Percentiles rank a stretch among this genome's conserved stretches.
Conservation (phyloP, 2,113 vertebrate species). For the Tichodroma muraria region DNA sequence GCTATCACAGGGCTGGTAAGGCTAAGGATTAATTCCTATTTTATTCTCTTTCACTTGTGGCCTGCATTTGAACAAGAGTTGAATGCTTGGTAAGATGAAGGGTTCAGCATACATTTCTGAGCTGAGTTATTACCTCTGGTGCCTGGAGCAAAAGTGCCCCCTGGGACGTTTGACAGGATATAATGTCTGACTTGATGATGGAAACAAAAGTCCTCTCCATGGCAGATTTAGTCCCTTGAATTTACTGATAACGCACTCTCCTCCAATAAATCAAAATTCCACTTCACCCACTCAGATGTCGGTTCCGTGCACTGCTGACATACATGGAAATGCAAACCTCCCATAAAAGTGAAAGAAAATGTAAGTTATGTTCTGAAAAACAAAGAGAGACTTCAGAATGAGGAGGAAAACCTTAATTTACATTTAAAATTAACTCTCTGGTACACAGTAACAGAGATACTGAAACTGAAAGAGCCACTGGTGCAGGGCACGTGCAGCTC, state of each 20-base stretch:
- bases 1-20: neutral
- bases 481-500: neutral
- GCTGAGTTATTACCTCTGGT: constrained; percentile 26
- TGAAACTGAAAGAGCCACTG: neutral
- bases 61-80: neutral
- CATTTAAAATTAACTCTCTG: neutral
- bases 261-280: constrained; percentile 23
- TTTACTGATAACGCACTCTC: constrained; percentile 26
- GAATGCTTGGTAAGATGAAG: neutral
- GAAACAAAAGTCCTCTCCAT: constrained; percentile 34
- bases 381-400: neutral
- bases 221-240: constrained; percentile 51
- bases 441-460: neutral
- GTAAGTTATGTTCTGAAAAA: neutral
- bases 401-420: neutral
- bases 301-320: neutral
- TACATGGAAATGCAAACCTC: neutral
- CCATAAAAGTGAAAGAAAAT: neutral
- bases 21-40: neutral
- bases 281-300: neutral
- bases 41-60: neutral
- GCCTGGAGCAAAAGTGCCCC: neutral
- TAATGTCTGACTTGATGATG: constrained; percentile 27
- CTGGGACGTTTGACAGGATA: constrained; percentile 33
- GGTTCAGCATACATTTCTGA: neutral